Base-by-base conservation (phyloP, 1,140 invertebrate species). In the Acromyrmex echinatior region DNA sequence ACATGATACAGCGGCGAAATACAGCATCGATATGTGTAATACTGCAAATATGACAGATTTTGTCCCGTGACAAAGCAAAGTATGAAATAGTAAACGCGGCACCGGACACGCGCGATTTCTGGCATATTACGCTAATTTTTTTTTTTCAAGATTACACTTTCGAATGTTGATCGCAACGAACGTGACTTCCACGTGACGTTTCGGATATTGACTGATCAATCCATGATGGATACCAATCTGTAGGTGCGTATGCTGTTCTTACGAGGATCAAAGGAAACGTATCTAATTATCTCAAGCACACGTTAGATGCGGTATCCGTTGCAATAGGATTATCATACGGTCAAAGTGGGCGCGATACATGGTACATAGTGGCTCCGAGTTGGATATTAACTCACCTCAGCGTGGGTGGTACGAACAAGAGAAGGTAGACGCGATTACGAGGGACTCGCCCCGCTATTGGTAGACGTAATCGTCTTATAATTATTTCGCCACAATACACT, bases 281-380 rank as follows among this genome's bases (percentile, higher is more conserved):
- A 76, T 74, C 80, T 84, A 84, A 84, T 84, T 84, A 84, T 76
- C 70, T 84, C 49, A 73, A 76, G 68, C 70, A 76, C 28, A 84
- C 56, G 80, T 53, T 49, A 49, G 68, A 82, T 39, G 56, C 58
- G 49, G 56, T 49, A 84, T 76, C 80, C 5, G 80, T 60, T 62
- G 70, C 80, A 76, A 84, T 84, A 74, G 80, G 80, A 84, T 84
- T 84, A 82, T 60, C 80, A 49, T 74, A 84, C 25, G 80, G 56
- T 63, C 70, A 84, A 76, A 84, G 70, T 84, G 80, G 80, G 39
- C 53, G 39, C 53, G 80, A 51, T 84, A 62, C 18, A 58, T 71
- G 28, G 66, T 81, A 71, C 66, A 81, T 21, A 35, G 79, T 45
- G 21, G 51, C 56, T 84, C 35, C 56, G 49, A 62, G 39, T 73